Evolutionary conservation across 1,140 invertebrate species (phyloP).

Genomic region (Pteromalus puparum): DNA sequence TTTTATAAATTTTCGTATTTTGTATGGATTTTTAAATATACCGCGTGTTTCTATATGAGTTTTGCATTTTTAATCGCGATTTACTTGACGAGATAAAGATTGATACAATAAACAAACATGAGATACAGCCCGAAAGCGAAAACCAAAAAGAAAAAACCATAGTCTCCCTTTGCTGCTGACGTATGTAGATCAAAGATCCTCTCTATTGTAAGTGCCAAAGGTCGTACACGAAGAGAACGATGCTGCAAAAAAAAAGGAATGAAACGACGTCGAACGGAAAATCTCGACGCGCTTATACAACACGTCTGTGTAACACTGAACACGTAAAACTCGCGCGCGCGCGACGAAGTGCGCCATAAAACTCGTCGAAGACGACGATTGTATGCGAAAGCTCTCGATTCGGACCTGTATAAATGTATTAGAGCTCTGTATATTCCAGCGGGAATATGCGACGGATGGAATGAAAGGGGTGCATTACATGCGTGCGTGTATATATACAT

Average conservation of each 20-base stretch:
- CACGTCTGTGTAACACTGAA: constrained; percentile 31
- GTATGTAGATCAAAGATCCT: constrained; percentile 46
- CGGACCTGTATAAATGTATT: constrained; percentile 46
- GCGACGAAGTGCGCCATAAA: not conserved
- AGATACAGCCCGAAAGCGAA: not conserved
- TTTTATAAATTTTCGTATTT: constrained; percentile 42
- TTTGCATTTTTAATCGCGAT: constrained; percentile 31
- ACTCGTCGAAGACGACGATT: constrained; percentile 5
- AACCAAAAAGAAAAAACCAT: constrained; percentile 31
- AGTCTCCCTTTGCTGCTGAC: constrained; percentile 43
- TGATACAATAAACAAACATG: not conserved
- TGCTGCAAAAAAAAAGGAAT: constrained; percentile 6
- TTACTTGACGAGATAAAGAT: not conserved
- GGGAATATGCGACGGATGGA: not conserved
- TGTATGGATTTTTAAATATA: constrained; percentile 34
- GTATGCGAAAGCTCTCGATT: constrained; percentile 3
- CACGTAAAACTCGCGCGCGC: not conserved
- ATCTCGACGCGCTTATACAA: not conserved
- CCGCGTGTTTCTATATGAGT: constrained; percentile 15
- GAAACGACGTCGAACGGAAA: not conserved
- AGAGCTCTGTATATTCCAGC: constrained; percentile 6
- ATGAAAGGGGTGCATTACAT: constrained; percentile 15
- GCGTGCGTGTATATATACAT: constrained; percentile 37
- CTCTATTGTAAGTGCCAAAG: constrained; percentile 61
- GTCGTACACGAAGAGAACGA: constrained; percentile 33